Percentiles rank a stretch among this genome's conserved stretches.
phyloP scores from a whole-genome alignment of 53 echinoderm and acorn worm genomes.

The Luidia sarsii region DNA sequence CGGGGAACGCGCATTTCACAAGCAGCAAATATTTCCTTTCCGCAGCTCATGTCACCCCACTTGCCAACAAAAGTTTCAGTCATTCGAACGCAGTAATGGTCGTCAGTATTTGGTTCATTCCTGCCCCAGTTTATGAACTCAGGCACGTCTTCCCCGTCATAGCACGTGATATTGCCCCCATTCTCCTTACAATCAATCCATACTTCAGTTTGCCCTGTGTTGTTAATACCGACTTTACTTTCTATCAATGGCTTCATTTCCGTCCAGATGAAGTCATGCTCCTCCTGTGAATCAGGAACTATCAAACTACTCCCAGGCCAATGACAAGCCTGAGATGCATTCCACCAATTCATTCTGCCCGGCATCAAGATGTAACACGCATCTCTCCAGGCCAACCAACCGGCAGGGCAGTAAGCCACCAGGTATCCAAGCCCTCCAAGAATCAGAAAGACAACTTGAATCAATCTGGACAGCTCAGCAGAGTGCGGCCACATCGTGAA shows the following conservation, averaged over 20 bases:
- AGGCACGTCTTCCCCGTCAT: too few relatives aligned
- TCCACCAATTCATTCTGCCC: background rate
- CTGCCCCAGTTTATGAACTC: too few relatives aligned
- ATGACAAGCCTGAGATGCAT: background rate
- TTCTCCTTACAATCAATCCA: conserved; percentile 5
- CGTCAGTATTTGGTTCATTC: background rate
- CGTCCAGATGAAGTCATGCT: background rate
- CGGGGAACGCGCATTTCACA: background rate
- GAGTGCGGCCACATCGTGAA: too few relatives aligned
- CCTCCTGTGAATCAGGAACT: background rate
- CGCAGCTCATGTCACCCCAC: background rate
- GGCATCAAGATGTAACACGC: too few relatives aligned
- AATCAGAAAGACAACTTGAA: too few relatives aligned
- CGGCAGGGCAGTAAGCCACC: too few relatives aligned
- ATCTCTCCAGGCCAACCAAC: too few relatives aligned
- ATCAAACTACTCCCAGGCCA: background rate
- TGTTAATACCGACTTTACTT: background rate
- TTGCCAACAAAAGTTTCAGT: background rate
- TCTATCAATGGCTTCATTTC: too few relatives aligned
- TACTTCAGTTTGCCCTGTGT: background rate
- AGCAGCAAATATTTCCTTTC: background rate
- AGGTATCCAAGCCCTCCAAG: too few relatives aligned
- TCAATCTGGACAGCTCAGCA: too few relatives aligned
- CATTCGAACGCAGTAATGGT: background rate
- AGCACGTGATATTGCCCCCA: background rate